Conservation (phyloP, 2,888 invertebrate species). For the Epicampocera succincta region DNA sequence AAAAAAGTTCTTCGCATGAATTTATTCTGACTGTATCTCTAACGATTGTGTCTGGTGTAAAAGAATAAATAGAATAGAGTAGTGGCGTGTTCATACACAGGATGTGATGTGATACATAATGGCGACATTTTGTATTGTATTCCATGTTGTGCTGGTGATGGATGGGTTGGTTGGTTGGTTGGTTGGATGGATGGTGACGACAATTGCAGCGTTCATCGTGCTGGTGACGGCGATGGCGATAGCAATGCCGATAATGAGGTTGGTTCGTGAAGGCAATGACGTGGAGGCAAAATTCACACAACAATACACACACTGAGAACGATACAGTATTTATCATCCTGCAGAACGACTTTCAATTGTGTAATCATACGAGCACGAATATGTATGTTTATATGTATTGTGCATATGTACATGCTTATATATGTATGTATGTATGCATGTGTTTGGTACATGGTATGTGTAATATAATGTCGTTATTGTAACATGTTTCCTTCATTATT, state of each 20-base stretch:
- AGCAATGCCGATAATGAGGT: slow-evolving; percentile 19
- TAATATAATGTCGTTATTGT: slow-evolving; percentile 60
- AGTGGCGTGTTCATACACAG: slow-evolving; percentile 47
- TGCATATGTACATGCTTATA: too few species aligned
- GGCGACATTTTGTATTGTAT: slow-evolving; percentile 69
- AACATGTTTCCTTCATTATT: slow-evolving; percentile 67
- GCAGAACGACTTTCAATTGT: slow-evolving; percentile 19
- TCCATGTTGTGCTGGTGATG: slow-evolving; percentile 62
- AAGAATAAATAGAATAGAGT: slow-evolving; percentile 36
- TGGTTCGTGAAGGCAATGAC: slow-evolving; percentile 37
- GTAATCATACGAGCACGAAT: neutral
- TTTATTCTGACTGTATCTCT: slow-evolving; percentile 35
- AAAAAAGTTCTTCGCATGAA: slow-evolving; percentile 27
- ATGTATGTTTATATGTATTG: neutral
- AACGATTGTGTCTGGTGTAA: slow-evolving; percentile 41
- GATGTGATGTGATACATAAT: slow-evolving; percentile 66
- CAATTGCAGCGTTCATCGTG: slow-evolving; percentile 46
- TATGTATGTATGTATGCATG: too few species aligned
- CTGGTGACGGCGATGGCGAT: slow-evolving; percentile 11
- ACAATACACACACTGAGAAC: slow-evolving; percentile 49
- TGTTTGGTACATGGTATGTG: neutral
- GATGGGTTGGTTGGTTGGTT: slow-evolving; percentile 37
- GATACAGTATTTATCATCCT: slow-evolving; percentile 41
- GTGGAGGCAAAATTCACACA: slow-evolving; percentile 52
- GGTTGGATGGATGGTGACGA: slow-evolving; percentile 45